Percentiles rank a stretch among this genome's conserved stretches.
Evolutionary conservation across 2,888 invertebrate species (phyloP).

Genomic region (Lasioglossum oenotherae): DNA sequence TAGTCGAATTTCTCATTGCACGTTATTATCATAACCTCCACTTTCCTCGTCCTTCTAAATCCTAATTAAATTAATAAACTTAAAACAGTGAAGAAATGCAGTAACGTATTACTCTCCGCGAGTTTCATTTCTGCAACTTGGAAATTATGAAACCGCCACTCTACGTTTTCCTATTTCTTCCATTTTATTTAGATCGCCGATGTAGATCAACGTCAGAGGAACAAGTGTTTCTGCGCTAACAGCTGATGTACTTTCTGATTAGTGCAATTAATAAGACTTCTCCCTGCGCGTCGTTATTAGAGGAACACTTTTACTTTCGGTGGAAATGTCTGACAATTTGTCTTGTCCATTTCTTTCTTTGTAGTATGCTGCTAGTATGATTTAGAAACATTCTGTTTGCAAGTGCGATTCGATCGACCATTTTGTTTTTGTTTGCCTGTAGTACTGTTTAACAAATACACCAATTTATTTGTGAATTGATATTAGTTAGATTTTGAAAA

Average conservation of each 20-base stretch:
- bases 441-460: background rate
- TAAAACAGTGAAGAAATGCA: background rate
- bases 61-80: slow-evolving; percentile 1
- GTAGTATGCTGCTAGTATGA: no score
- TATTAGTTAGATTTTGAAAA: background rate
- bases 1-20: background rate
- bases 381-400: background rate
- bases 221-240: background rate
- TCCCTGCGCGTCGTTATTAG: background rate
- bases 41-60: background rate
- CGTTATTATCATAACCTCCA: background rate
- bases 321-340: background rate
- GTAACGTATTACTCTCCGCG: background rate
- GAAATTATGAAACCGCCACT: background rate
- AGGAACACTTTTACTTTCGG: background rate
- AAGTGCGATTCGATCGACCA: background rate
- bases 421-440: background rate
- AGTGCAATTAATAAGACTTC: background rate
- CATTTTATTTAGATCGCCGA: background rate
- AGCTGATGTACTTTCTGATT: background rate
- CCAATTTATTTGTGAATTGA: no score
- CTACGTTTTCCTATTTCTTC: background rate
- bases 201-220: slow-evolving; percentile 12
- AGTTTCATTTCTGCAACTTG: background rate
- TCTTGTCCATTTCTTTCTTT: background rate